Evolutionary conservation across 2,113 vertebrate species (phyloP), one percentile per base, ranked within the genome.

Genomic region (Cygnus buccinator): DNA sequence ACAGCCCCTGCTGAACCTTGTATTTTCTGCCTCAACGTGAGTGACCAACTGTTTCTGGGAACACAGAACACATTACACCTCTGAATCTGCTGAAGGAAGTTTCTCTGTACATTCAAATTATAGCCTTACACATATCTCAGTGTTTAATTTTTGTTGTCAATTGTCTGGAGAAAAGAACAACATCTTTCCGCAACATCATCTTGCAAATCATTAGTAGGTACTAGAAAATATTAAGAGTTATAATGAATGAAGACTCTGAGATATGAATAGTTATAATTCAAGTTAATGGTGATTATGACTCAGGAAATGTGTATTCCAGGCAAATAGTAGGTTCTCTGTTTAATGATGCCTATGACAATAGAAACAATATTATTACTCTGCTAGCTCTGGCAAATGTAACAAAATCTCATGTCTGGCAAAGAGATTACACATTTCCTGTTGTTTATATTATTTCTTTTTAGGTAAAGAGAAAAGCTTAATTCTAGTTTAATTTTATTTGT

Each of bases 291-390:
- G 61, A 66, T 93, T 92, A 84, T 65, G 41, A 81, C 10, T 89
- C 83, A 73, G 94, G 88, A 96, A 96, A 93, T 92, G 33, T 66
- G 35, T 62, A 82, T 84, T 89, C 61, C 48, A 83, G 58, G 57
- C 50, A 76, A 88, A 88, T 16, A 63, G 23, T 89, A 74, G 10
- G 9, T 73, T 76, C 77, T 85, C 29, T 78, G 18, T 65, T 87
- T 90, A 90, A 93, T 71, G 28, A 77, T 58, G 8, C 10, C 17
- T 84, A 23, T 41, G 43, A 89, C 48, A 87, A 84, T 37, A 78
- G 37, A 87, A 87, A 72, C 12, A 86, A 33, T 58, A 44, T 62
- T 91, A 48, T 82, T 88, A 59, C 44, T 86, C 85, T 76, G 21
- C 48, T 31, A 73, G 10, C 29, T 77, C 21, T 84, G 43, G 41